Conservation (phyloP, 2,797 vertebrate genomes). For the Avahi laniger region DNA sequence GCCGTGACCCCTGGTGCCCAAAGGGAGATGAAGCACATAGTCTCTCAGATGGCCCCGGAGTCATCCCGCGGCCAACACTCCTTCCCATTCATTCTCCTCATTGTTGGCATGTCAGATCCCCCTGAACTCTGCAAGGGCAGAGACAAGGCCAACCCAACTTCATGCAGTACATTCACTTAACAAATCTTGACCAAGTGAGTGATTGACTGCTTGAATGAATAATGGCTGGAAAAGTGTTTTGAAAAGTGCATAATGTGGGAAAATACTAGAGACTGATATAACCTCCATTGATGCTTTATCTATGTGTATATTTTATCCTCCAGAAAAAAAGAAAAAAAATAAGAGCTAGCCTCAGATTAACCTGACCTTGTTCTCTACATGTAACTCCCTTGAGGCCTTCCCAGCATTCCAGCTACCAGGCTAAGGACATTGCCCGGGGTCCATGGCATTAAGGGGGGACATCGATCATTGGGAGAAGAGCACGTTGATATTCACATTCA, state of each 20-base stretch:
- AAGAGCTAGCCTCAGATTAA: neutral
- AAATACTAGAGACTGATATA: neutral
- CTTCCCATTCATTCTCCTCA: neutral
- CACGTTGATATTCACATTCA: neutral
- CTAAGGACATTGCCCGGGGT: neutral
- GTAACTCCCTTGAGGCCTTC: neutral
- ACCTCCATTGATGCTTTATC: neutral
- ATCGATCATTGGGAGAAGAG: neutral
- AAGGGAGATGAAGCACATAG: neutral
- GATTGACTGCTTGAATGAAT: too few relatives aligned
- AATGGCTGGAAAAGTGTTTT: neutral
- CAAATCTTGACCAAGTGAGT: too few relatives aligned
- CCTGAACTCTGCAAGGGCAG: neutral
- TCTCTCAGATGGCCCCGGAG: neutral
- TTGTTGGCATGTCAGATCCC: neutral
- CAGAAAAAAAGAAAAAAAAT: neutral
- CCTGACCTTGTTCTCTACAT: neutral
- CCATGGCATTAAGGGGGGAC: neutral
- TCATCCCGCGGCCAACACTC: rapidly evolving
- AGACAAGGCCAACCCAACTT: neutral
- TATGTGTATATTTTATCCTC: neutral
- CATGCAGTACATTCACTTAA: neutral
- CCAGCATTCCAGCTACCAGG: rapidly evolving
- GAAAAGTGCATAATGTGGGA: neutral
- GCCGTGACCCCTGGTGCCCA: too few relatives aligned